Conservation (phyloP, 2,797 vertebrate genomes). For the Sebastes hubbsi region DNA sequence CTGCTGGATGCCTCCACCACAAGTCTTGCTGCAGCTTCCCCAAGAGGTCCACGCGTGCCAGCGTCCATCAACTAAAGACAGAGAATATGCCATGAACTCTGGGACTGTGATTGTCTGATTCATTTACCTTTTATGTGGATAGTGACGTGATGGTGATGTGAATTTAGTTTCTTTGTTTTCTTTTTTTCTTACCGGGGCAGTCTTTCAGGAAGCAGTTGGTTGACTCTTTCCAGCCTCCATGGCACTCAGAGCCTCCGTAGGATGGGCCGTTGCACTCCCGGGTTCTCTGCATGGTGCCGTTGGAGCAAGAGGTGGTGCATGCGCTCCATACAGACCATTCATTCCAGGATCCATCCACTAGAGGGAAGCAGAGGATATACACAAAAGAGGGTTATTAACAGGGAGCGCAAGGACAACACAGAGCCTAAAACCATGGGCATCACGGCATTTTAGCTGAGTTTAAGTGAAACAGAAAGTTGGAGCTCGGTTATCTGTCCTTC, state of each 20-base stretch:
- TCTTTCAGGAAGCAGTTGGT: conserved; percentile 92
- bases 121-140: neutral
- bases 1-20: conserved; percentile 91
- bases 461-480: conserved; percentile 29
- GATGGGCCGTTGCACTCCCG: conserved; percentile 97
- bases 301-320: conserved; percentile 93
- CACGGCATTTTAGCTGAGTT: conserved; percentile 19
- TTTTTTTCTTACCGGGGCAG: conserved; percentile 87
- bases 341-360: conserved; percentile 98
- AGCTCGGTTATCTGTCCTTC: conserved; percentile 2
- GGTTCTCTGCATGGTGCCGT: conserved; percentile 93
- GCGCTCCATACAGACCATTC: conserved; percentile 95
- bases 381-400: neutral
- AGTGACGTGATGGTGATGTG: neutral
- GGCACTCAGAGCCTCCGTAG: conserved; percentile 96
- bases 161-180: neutral
- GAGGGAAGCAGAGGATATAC: conserved; percentile 58
- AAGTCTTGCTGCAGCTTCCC: conserved; percentile 91
- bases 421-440: conserved; percentile 8
- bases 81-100: conserved; percentile 31
- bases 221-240: conserved; percentile 92
- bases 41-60: conserved; percentile 93
- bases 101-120: neutral
- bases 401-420: neutral
- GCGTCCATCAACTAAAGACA: conserved; percentile 89